Evolutionary conservation across 2,888 invertebrate genomes (phyloP), one percentile per base, ranked within the genome.

Genomic region (Hedychridium roseum): DNA sequence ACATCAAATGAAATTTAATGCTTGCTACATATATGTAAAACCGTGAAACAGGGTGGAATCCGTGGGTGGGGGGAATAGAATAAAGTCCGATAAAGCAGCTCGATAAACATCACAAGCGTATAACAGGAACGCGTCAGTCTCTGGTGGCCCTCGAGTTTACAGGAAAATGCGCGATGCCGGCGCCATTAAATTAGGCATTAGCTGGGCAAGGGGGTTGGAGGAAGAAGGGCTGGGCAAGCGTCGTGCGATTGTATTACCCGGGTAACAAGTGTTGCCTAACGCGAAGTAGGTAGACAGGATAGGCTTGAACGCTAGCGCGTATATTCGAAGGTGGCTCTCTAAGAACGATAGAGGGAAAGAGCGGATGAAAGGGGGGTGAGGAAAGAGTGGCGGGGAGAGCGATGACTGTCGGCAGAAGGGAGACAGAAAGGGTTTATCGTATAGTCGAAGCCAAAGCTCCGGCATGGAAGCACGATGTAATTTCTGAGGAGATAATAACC

Each of bases 401-500:
- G 12, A 21, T 14, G 20, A 3, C 9, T 12, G 45, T 51, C 38
- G 50, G 46, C 55, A 48, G 44, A 43, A 30, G 11, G 11, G 9
- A 28, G 30, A 9, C 9, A 12, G 30, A 27, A 12, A 27, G 27
- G 40, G 11, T 65, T 61, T 65, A 61, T 57, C 51, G 54, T 49
- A n/a, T n/a, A 34, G 53, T 41, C 34, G 45, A 48, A 63, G 57
- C 57, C 47, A 47, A 57, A 66, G 51, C 53, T 55, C 51, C 30
- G 32, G 34, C 26, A 44, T 42, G 26, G 37, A 34, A 43, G 36
- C 54, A 50, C 49, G 50, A 46, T 58, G 63, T 65, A 66, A 66
- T 66, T 66, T 66, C 57, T 39, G 66, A 66, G 44, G 51, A 54
- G 68, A 68, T 65, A 68, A 66, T 65, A 65, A 68, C 60, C 49